phyloP scores from a whole-genome alignment of 2,797 vertebrate genomes.

The Astyanax mexicanus region DNA sequence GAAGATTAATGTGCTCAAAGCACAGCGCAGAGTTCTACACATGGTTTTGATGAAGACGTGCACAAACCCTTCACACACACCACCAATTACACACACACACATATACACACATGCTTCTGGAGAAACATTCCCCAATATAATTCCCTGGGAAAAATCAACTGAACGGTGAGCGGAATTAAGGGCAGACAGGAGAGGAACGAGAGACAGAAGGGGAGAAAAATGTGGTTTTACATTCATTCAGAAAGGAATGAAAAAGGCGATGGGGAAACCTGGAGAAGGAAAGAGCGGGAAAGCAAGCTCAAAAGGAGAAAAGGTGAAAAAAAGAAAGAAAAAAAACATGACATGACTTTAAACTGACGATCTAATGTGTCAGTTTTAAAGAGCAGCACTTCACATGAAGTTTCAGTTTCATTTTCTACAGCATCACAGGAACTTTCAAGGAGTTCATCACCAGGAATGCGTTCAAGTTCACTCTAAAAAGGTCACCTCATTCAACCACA shows the following conservation, averaged over 20 bases:
- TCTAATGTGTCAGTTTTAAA: no score
- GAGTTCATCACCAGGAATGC: no score
- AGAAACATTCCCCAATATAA: conserved; percentile 22
- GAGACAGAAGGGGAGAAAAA: not conserved
- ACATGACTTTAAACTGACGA: no score
- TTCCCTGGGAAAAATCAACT: conserved; percentile 50
- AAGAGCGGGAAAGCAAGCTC: not conserved
- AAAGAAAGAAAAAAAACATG: conserved; percentile 11
- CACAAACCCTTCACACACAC: conserved; percentile 39
- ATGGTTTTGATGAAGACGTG: conserved; percentile 43
- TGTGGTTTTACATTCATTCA: not conserved
- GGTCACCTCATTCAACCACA: no score
- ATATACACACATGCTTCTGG: conserved; percentile 37
- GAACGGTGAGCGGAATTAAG: conserved; percentile 53
- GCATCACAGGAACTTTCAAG: no score
- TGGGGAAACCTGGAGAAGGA: not conserved
- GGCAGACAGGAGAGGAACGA: conserved; percentile 29
- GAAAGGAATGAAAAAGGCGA: conserved; percentile 4
- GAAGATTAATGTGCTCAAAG: conserved; percentile 60
- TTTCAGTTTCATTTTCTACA: no score
- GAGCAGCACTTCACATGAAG: no score
- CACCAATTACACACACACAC: conserved; percentile 44
- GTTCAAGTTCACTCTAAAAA: no score
- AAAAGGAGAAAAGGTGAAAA: not conserved
- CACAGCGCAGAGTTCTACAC: conserved; percentile 44